phyloP scores from a whole-genome alignment of 2,888 invertebrate species.

The Volucella bombylans region DNA sequence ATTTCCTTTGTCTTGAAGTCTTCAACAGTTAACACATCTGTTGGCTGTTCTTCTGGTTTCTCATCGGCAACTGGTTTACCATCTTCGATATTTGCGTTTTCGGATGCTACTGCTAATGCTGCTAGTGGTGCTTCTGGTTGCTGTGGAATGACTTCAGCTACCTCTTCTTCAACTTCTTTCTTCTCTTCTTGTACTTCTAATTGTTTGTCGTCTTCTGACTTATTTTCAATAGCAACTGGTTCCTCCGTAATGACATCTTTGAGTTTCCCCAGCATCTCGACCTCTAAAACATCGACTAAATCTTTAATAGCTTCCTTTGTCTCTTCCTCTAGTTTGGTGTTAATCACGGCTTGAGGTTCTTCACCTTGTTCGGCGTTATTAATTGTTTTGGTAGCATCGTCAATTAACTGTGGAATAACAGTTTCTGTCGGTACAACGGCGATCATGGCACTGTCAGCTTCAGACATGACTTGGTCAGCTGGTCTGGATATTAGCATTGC shows the following conservation, averaged over 20 bases:
- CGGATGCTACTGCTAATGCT: background rate
- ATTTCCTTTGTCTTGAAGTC: slow-evolving; percentile 61
- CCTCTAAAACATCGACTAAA: slow-evolving; percentile 49
- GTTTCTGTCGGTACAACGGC: slow-evolving; percentile 11
- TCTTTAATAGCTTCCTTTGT: slow-evolving; percentile 50
- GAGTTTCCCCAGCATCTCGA: slow-evolving; percentile 50
- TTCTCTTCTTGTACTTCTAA: background rate
- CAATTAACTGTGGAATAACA: slow-evolving; percentile 1
- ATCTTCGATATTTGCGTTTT: background rate
- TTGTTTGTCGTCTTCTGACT: slow-evolving; percentile 6
- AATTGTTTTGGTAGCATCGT: background rate
- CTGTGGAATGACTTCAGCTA: background rate
- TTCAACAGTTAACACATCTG: slow-evolving; percentile 63
- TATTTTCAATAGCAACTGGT: slow-evolving; percentile 10
- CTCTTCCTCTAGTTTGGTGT: slow-evolving; percentile 19
- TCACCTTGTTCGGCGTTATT: slow-evolving; percentile 28
- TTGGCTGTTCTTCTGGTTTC: slow-evolving; percentile 31
- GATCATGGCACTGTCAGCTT: slow-evolving; percentile 26
- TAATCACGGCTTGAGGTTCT: slow-evolving; percentile 7
- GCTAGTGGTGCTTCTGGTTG: background rate
- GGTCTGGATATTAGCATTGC: slow-evolving; percentile 32
- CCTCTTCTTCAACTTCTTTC: slow-evolving; percentile 3
- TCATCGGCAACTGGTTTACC: background rate
- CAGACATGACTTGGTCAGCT: slow-evolving; percentile 41
- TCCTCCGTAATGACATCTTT: background rate